These are phyloP conservation scores for Eulemur rubriventer DNA, from an alignment of 2,797 vertebrate genomes.

Conservation along the genomic window DNA sequence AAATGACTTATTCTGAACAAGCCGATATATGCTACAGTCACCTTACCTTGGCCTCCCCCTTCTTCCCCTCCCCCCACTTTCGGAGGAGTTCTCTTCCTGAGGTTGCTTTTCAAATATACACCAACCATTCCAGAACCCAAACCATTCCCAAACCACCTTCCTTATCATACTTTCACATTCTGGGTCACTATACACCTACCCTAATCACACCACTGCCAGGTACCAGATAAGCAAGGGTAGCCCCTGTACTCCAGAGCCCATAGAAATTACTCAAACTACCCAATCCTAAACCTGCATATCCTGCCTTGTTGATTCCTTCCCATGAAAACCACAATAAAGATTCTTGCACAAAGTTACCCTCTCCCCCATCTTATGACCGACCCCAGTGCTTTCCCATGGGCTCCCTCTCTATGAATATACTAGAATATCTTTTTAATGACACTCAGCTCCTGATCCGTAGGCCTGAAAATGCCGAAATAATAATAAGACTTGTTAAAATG, in stretches of 20 bases:
- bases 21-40: neutral
- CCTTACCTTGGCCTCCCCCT: neutral
- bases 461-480: neutral
- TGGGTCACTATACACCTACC: neutral
- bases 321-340: neutral
- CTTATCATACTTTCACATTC: neutral
- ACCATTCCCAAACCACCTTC: neutral
- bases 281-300: neutral
- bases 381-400: neutral
- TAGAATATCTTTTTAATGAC: neutral
- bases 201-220: neutral
- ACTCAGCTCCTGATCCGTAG: neutral
- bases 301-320: neutral
- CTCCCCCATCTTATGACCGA: neutral
- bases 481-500: neutral
- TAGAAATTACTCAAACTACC: neutral
- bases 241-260: neutral
- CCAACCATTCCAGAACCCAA: neutral
- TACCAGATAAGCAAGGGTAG: neutral
- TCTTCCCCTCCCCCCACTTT: neutral
- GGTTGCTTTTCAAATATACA: neutral
- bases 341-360: neutral
- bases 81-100: neutral
- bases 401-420: neutral
- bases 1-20: neutral